Base-by-base conservation (phyloP, 1,140 invertebrate genomes). In the Eurosta solidaginis region DNA sequence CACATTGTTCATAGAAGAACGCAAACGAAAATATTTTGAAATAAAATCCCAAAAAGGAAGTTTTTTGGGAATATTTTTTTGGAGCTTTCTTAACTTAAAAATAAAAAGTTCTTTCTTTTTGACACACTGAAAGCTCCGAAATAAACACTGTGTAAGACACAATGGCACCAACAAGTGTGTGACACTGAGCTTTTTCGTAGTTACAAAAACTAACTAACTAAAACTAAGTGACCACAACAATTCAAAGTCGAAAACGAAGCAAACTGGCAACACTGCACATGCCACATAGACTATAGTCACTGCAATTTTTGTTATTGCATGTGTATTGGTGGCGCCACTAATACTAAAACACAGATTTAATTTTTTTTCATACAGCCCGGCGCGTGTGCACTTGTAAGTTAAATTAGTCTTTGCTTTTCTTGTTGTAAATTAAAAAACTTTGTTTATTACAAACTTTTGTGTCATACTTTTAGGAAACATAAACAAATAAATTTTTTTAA, bases 101-200 rank as follows among this genome's bases (percentile, higher is more conserved):
- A n/a, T n/a, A n/a, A n/a, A n/a, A n/a, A n/a, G n/a, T n/a, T n/a
- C n/a, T n/a, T n/a, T n/a, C n/a, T n/a, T n/a, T n/a, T n/a, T n/a
- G n/a, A n/a, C n/a, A n/a, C n/a, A n/a, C n/a, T n/a, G n/a, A n/a
- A n/a, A n/a, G n/a, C n/a, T n/a, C n/a, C n/a, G n/a, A n/a, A n/a
- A n/a, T n/a, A n/a, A n/a, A n/a, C n/a, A n/a, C n/a, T n/a, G n/a
- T n/a, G n/a, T n/a, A n/a, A n/a, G n/a, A n/a, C n/a, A n/a, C n/a
- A 17, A 59, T 17, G 27, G 17, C 29, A 36, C 29, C 36, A 68
- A 47, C 36, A 17, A n/a, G 27, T 36, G 40, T 17, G 59, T 36
- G 59, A 20, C 59, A 68, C 59, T 68, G 59, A 68, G 22, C 59
- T 68, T 68, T 68, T 14, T 10, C 33, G 59, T 68, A 36, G 59